Base-by-base conservation (phyloP, 2,888 invertebrate species). In the Tuberolachnus salignus region DNA sequence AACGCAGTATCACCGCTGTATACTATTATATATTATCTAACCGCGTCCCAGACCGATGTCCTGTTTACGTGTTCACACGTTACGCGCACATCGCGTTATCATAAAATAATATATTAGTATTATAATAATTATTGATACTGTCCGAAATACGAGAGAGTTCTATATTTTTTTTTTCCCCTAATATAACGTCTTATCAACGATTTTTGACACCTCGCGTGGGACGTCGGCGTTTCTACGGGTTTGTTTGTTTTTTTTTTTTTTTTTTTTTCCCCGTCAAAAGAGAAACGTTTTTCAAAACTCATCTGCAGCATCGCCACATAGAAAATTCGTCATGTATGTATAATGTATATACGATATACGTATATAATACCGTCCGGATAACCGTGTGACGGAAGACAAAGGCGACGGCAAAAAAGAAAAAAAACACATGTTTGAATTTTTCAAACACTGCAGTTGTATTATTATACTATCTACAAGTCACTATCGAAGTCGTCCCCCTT, bases 51-150 rank as follows among this genome's bases (percentile, higher is more conserved):
- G 61, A 72, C 72, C 26, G 49, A 72, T 72, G 72, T 72, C 72
- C 72, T 72, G 72, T 72, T 72, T 72, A 72, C 72, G 59, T 72
- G 59, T 72, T 49, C 72, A 72, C 49, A 61, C 70, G 70, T 70
- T 57, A 53, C 11, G 26, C 14, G 8, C 61, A 44, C n/a, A 4
- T 16, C 57, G 44, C 11, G 70, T 71, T 71, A 71, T 71, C 70
- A 57, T 23, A 21, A 63, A 14, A 55, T 57, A 55, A 23, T 69
- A 53, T 42, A 21, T 14, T 44, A n/a, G 13, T 42, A 55, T 69
- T 42, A 34, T 53, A n/a, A 51, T 21, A 34, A 34, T 34, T n/a
- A n/a, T n/a, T n/a, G n/a, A 53, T 70, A 70, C 55, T 44, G 55
- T 55, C 72, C 72, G 34, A 72, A 72, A 72, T 72, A 51, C n/a